These are phyloP conservation scores for Oreonectes daqikongensis DNA, from an alignment of 2,797 vertebrate genomes.

Conservation along the genomic window DNA sequence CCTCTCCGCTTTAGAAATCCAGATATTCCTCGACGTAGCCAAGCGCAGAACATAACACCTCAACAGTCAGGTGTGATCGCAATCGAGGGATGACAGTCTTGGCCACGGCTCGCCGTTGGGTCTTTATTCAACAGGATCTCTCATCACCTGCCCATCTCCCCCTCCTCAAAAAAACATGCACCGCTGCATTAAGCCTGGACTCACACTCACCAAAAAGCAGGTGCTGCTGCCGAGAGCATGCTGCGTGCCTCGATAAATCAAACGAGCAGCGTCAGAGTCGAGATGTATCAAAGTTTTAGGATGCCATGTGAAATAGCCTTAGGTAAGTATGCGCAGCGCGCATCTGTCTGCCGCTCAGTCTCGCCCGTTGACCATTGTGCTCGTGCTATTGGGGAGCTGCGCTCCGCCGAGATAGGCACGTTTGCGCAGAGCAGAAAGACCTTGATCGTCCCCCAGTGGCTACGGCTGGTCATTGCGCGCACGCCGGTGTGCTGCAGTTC, in stretches of 20 bases:
- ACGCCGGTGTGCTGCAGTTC: slow-evolving; percentile 45
- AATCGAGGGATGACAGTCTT: slow-evolving; percentile 73
- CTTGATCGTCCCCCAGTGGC: slow-evolving; percentile 81
- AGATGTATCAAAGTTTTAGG: slow-evolving; percentile 75
- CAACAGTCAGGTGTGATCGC: slow-evolving; percentile 73
- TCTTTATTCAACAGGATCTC: slow-evolving; percentile 82
- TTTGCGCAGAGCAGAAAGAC: slow-evolving; percentile 71
- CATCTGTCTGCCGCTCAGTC: slow-evolving; percentile 72
- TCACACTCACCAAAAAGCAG: slow-evolving; percentile 62
- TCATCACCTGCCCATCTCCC: slow-evolving; percentile 70
- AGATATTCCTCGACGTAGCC: slow-evolving; percentile 66
- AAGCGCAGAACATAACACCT: slow-evolving; percentile 67
- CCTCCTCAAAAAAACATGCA: slow-evolving; percentile 61
- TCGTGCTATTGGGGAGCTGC: slow-evolving; percentile 71
- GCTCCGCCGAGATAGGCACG: slow-evolving; percentile 69
- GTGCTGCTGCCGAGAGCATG: slow-evolving; percentile 57
- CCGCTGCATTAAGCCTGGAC: slow-evolving; percentile 70
- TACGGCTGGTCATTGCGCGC: slow-evolving; percentile 71
- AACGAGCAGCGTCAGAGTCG: slow-evolving; percentile 50
- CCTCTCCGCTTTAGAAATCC: slow-evolving; percentile 63
- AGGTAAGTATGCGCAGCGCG: slow-evolving; percentile 72
- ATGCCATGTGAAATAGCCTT: slow-evolving; percentile 64
- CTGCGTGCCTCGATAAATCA: slow-evolving; percentile 58
- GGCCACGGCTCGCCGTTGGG: slow-evolving; percentile 71
- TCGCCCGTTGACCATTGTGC: slow-evolving; percentile 74